Evolutionary conservation across 2,888 invertebrate genomes (phyloP), one percentile per base, ranked within the genome.

Genomic region (Dastarcus helophoroides): DNA sequence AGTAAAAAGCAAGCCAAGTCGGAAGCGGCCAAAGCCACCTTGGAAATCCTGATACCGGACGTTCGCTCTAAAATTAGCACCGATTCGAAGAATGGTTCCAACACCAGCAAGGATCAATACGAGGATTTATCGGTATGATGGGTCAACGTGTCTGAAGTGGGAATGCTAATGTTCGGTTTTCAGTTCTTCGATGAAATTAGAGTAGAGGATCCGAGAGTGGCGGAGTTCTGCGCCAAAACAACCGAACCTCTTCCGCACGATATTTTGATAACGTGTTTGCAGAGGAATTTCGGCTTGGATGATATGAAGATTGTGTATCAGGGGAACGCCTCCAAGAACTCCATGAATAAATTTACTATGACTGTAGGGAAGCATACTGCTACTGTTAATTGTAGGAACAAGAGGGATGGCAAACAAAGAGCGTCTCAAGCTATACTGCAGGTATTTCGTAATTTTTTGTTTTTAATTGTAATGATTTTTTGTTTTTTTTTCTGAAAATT

Each of bases 1-100:
- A 93, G 90, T 62, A 98, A 98, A 63, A 89, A 94, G 44, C 81
- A 84, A 58, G 97, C 97, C 14, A 97, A 97, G 66, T 78, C 88
- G 0, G 88, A 89, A 41, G 95, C 97, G 16, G 93, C 93, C 0
- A 72, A 81, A 33, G 79, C 79, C 41, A 89, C 93, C 26, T 68
- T 94, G 19, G 86, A 86, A 62, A 85, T 93, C 53, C 69, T 94
- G 30, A 89, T 94, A 43, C 93, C 94, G 0, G 85, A 89, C 67
- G 85, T 93, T 77, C 76, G 79, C 40, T 79, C 82, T 41, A 82
- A 83, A 58, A 78, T 83, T 27, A 71, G 73, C 6, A 69, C 73
- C n/a, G 74, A 76, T 30, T 63, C 64, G 22, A 63, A 65, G 36
- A 61, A 60, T 8, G 67, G 62, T 13, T 49, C 56, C 2, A 58